Base-by-base conservation (phyloP, 2,797 vertebrate species). In the Myoxocephalus aenaeus region DNA sequence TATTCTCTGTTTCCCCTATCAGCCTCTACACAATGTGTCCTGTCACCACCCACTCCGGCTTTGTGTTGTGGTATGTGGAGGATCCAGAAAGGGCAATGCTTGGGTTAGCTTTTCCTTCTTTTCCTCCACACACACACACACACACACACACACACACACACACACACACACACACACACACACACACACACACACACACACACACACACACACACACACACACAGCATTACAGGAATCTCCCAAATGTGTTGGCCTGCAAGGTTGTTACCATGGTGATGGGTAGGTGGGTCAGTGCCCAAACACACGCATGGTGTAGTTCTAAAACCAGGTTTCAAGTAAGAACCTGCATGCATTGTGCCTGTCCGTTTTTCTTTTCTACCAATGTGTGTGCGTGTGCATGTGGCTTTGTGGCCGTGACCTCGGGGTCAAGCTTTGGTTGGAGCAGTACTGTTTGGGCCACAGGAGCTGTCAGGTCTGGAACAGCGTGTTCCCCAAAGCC, bases 181-280 rank as follows among this genome's bases (percentile, higher is more conserved):
- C 74, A 75, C 32, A 40, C 65, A 78, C 56, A 68, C 50, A 53
- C 40, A 40, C 11, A 40, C 40, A 62, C 29, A 29, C 36, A 15
- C 46, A 48, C 46, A 50, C 20, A 50, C 48, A 51, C 7, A 51
- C 50, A 22, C 59, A 59, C 57, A 64, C 57, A 64, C n/a, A 75
- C 74, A 81, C 25, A 59, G 69, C 57, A 67, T 68, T 54, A 70
- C n/a, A 59, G 27, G 25, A 22, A 54, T 56, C 74, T 59, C 80
- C 69, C 46, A 78, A 54, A 53, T 70, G 76, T 86, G 84, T 80
- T 83, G 87, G 78, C 86, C 89, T 75, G 71, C 50, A 48, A 86
- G 86, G 70, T 84, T 82, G 92, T 94, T 92, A 62, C 92, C 86
- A 93, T 93, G 90, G 93, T 82, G 79, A 92, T 62, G 34, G 69